These are phyloP conservation scores for Plutomurus gul DNA, from an alignment of 1,140 invertebrate species.

Conservation along the genomic window DNA sequence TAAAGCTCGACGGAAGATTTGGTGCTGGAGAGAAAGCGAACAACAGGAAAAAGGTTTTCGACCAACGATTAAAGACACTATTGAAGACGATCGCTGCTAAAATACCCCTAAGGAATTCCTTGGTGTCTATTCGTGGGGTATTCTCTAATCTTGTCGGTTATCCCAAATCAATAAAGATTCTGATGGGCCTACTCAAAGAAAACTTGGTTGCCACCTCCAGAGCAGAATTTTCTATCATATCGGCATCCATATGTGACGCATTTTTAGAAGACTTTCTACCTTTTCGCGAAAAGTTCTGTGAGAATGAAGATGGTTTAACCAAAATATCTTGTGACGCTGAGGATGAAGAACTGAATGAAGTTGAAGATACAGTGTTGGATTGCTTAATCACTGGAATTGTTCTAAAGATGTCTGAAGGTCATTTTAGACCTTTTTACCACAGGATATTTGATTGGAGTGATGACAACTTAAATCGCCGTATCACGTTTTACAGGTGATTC, in stretches of 20 bases:
- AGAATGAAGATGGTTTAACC: slow-evolving; percentile 55
- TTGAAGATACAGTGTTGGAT: slow-evolving; percentile 75
- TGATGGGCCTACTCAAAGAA: slow-evolving; percentile 45
- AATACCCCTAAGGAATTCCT: slow-evolving; percentile 45
- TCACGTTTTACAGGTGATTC: slow-evolving; percentile 75
- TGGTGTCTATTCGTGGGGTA: slow-evolving; percentile 37
- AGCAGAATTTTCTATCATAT: slow-evolving; percentile 57
- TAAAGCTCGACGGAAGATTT: slow-evolving; percentile 36
- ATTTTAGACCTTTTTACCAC: slow-evolving; percentile 83
- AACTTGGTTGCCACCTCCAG: slow-evolving; percentile 35
- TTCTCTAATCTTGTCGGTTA: slow-evolving; percentile 30
- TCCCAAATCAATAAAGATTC: not conserved
- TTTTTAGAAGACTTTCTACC: slow-evolving; percentile 77
- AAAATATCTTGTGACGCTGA: slow-evolving; percentile 54
- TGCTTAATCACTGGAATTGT: slow-evolving; percentile 73
- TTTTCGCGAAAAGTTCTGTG: slow-evolving; percentile 66
- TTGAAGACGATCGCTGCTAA: slow-evolving; percentile 45
- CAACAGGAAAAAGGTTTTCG: slow-evolving; percentile 47
- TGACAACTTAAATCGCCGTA: slow-evolving; percentile 65
- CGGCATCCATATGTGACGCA: slow-evolving; percentile 79
- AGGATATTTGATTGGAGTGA: slow-evolving; percentile 81
- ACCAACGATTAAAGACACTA: slow-evolving; percentile 43
- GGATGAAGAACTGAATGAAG: slow-evolving; percentile 56
- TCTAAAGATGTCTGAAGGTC: slow-evolving; percentile 83
- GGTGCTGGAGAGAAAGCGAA: slow-evolving; percentile 41